Conservation (phyloP, 2,113 vertebrate genomes). For the Cariama cristata region DNA sequence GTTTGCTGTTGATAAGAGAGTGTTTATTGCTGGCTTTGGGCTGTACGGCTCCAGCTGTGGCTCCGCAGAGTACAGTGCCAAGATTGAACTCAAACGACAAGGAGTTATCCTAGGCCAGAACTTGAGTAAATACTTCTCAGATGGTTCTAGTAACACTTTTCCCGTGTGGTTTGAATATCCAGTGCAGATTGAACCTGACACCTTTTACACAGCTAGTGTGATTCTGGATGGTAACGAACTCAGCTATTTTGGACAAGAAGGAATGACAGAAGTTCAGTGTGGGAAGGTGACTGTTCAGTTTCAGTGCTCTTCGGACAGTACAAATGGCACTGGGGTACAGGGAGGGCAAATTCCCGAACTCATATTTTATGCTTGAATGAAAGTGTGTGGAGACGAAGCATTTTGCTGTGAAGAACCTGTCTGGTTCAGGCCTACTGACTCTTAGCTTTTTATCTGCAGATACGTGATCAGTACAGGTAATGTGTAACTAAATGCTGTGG, state of each 20-base stretch:
- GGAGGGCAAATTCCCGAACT: constrained; percentile 97
- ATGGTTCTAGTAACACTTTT: constrained; percentile 97
- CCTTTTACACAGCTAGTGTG: constrained; percentile 96
- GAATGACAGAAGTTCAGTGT: constrained; percentile 98
- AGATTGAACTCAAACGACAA: constrained; percentile 95
- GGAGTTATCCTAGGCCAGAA: constrained; percentile 93
- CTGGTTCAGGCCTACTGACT: constrained; percentile 45
- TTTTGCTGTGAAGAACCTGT: constrained; percentile 18
- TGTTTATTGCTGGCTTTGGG: constrained; percentile 95
- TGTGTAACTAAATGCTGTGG: constrained; percentile 51
- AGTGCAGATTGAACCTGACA: constrained; percentile 95
- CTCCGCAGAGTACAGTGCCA: constrained; percentile 94
- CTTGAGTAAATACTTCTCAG: constrained; percentile 96
- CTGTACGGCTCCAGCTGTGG: constrained; percentile 97
- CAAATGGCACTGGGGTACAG: constrained; percentile 96
- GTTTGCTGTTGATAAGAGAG: constrained; percentile 95
- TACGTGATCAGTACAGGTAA: constrained; percentile 51
- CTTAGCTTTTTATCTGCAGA: constrained; percentile 69
- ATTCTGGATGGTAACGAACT: constrained; percentile 94
- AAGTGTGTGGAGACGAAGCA: neutral
- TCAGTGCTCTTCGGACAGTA: constrained; percentile 98
- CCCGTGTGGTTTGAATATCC: constrained; percentile 97
- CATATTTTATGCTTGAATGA: constrained; percentile 93
- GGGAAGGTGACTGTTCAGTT: constrained; percentile 98
- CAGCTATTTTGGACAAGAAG: constrained; percentile 97